Base-by-base conservation (phyloP, 53 echinoderm and acorn worm species). In the Antedon mediterranea region DNA sequence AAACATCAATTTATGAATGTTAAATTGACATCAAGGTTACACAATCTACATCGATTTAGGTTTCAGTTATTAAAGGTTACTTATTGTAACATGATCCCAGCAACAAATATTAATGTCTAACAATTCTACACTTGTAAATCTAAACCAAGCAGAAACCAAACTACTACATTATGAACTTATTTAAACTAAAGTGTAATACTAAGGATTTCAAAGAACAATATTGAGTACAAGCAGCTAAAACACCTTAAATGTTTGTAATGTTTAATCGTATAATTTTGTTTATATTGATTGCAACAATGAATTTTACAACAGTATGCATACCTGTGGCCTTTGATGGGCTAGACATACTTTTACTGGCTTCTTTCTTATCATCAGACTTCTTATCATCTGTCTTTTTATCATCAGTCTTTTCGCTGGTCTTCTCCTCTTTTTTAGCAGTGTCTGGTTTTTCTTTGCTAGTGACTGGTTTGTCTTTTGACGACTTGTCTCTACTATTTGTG, bases 361-460 rank as follows among this genome's bases (percentile, higher is more conserved):
- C 75, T 33, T 79, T 84, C 75, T 78, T 88, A 3, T 76, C 88
- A 29, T 76, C 73, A 30, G 71, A 43, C 13, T 78, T 72, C 81
- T 7, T 43, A 43, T 71, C 78, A 29, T 26, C 57, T 11, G 34
- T 42, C 26, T 78, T 78, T 77, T 76, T 81, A 6, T 34, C 34
- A 34, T 85, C 78, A 29, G 76, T 42, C 73, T 81, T 81, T 26
- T 86, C 85, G 2, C 78, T 29, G 1, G 83, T 71, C 32, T 72
- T 76, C 71, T 78, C 76, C 30, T 81, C 81, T 15, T 85, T 77
- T 70, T 81, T 76, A 0, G 72, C 23, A 57, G 57, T 57, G 2
- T 57, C 57, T 2, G 57, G 23, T 26, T 57, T 57, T 18, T 57
- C 57, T 57, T 57, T 57, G 20, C 57, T 57, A 57, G 14, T 18